Evolutionary conservation across 2,797 vertebrate genomes (phyloP).

Genomic region (Pipistrellus kuhlii): DNA sequence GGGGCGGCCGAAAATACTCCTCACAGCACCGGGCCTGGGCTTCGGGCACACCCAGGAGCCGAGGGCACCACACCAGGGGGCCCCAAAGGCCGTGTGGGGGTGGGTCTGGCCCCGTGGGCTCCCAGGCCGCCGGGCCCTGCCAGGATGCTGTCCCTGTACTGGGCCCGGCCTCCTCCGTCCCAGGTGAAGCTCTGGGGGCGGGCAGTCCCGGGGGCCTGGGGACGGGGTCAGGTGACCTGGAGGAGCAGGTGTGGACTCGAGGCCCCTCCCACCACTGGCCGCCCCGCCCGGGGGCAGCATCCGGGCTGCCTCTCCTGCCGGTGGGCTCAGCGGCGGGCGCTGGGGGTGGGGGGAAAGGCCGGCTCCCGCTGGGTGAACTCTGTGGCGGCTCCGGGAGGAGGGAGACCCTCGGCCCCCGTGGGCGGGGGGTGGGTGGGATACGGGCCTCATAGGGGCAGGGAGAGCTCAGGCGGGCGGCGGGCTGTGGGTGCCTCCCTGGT

Average conservation of each 20-base stretch:
- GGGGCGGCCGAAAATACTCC: neutral
- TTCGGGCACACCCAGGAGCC: rapidly evolving
- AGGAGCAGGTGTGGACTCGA: no score
- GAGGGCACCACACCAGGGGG: rapidly evolving
- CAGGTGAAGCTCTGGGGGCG: neutral
- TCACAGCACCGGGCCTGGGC: neutral
- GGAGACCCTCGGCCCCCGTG: neutral
- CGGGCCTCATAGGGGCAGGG: neutral
- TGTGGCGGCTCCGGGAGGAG: no score
- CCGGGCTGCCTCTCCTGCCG: neutral
- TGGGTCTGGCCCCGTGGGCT: neutral
- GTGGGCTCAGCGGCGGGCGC: neutral
- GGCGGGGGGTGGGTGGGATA: neutral
- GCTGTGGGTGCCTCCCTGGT: no score
- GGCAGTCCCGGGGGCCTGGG: neutral
- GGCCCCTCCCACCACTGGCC: rapidly evolving
- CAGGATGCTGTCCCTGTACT: neutral
- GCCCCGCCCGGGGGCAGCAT: no score
- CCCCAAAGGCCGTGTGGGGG: neutral
- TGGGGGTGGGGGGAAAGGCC: neutral
- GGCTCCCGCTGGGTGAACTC: neutral
- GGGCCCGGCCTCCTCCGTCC: neutral
- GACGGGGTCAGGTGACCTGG: neutral
- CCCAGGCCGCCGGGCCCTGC: neutral
- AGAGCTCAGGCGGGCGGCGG: neutral